Percentiles rank a stretch among this genome's conserved stretches.
Evolutionary conservation across 2,888 invertebrate species (phyloP).

Genomic region (Notodonta dromedarius): DNA sequence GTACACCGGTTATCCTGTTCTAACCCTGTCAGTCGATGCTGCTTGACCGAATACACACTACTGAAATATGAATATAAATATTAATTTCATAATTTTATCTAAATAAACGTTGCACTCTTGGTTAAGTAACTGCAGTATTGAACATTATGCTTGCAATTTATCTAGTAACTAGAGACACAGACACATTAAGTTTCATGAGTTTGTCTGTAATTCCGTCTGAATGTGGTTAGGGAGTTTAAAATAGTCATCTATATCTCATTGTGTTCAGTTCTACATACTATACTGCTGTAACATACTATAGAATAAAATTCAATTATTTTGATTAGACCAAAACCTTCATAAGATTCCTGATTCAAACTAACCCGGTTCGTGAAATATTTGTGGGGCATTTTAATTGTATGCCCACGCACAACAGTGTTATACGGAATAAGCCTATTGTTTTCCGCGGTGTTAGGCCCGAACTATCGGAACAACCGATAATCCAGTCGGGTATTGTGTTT

Average conservation of each 20-base stretch:
- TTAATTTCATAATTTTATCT: no score
- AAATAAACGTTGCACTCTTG: no score
- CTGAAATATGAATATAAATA: no score
- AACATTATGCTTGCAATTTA: background rate
- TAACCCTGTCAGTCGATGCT: slow-evolving; percentile 36
- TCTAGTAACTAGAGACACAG: background rate
- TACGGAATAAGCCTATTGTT: slow-evolving; percentile 60
- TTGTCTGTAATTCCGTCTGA: background rate
- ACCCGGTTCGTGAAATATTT: slow-evolving; percentile 16
- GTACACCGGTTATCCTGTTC: slow-evolving; percentile 37
- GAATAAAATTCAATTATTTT: no score
- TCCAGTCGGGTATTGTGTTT: slow-evolving; percentile 69
- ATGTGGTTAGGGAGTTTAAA: background rate
- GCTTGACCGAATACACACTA: slow-evolving; percentile 9
- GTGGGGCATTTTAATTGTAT: slow-evolving; percentile 43
- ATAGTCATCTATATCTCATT: background rate
- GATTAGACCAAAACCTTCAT: background rate
- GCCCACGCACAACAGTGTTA: slow-evolving; percentile 50
- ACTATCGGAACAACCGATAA: slow-evolving; percentile 69
- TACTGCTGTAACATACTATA: no score
- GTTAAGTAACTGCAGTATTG: background rate
- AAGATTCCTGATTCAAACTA: background rate
- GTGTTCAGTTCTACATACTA: background rate
- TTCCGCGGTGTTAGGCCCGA: slow-evolving; percentile 53
- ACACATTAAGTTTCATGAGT: slow-evolving; percentile 5